Evolutionary conservation across 2,113 vertebrate genomes (phyloP).

Genomic region (Heterocephalus glaber): DNA sequence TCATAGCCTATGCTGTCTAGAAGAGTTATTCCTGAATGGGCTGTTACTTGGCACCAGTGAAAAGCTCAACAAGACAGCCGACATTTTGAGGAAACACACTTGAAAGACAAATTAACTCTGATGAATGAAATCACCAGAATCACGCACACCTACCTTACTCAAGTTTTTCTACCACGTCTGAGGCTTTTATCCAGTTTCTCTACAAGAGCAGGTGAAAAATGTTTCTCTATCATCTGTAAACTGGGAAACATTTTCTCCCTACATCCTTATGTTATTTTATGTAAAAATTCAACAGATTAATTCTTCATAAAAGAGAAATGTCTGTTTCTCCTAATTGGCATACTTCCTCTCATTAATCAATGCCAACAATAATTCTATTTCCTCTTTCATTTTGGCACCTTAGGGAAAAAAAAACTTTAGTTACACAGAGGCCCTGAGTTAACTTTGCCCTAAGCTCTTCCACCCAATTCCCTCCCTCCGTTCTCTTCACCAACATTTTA

Average conservation of each 20-base stretch:
- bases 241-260: neutral
- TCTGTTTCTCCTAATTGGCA: neutral
- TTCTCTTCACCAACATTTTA: neutral
- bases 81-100: too few species aligned
- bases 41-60: neutral
- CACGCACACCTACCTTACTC: too few species aligned
- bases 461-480: neutral
- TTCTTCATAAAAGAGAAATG: neutral
- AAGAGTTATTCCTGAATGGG: neutral
- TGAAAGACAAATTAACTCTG: neutral
- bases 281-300: neutral
- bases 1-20: fast-evolving
- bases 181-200: neutral
- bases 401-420: neutral
- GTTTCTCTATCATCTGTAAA: neutral
- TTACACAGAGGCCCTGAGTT: neutral
- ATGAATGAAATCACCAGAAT: neutral
- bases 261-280: neutral
- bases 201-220: neutral
- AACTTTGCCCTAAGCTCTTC: neutral
- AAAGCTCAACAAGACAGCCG: neutral
- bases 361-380: slow-evolving; percentile 54
- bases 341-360: slow-evolving; percentile 47
- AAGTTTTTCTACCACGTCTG: neutral
- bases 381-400: slow-evolving; percentile 50